Conservation (phyloP, 2,797 vertebrate genomes). For the Pseudocheirus occidentalis region DNA sequence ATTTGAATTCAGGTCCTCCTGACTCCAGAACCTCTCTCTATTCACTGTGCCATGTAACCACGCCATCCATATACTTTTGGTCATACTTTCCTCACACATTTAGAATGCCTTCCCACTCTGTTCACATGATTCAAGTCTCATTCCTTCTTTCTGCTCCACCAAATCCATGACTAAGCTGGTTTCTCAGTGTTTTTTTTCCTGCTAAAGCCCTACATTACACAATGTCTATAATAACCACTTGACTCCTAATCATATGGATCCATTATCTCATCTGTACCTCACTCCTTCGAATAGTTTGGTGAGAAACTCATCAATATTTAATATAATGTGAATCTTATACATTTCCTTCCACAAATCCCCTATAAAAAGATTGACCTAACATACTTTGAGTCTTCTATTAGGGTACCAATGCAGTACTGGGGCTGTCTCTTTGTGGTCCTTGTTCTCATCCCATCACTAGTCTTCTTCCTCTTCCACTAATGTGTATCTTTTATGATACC, state of each 20-base stretch:
- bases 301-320: not conserved
- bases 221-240: rapidly evolving
- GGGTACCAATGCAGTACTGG: not conserved
- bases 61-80: not conserved
- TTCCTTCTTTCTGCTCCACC: not conserved
- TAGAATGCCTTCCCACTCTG: rapidly evolving
- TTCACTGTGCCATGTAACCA: no score
- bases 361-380: not conserved
- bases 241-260: not conserved
- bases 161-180: rapidly evolving
- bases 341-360: not conserved
- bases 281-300: not conserved
- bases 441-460: not conserved
- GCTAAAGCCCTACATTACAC: rapidly evolving
- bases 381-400: not conserved
- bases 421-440: not conserved
- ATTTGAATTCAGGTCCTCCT: no score
- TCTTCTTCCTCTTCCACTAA: not conserved
- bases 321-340: not conserved
- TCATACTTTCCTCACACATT: not conserved
- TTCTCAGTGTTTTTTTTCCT: rapidly evolving
- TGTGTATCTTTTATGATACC: not conserved
- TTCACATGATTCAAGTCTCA: not conserved
- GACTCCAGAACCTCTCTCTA: no score
- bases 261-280: not conserved